Conservation (phyloP, 2,888 invertebrate species). For the Chloromyia formosa region DNA sequence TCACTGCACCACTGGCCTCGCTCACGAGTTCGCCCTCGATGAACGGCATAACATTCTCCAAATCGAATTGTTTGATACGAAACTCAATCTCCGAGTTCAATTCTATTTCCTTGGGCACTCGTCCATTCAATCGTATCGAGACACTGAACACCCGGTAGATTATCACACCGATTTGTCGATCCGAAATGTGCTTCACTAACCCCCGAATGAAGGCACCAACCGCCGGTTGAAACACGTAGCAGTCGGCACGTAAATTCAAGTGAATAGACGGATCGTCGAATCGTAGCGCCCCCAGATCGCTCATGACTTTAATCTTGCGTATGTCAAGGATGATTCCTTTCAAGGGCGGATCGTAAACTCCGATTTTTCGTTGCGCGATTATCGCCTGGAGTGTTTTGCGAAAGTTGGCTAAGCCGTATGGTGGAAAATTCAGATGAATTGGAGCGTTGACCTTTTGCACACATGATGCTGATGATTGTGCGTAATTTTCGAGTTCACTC, state of each 20-base stretch:
- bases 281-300: slow-evolving; percentile 64
- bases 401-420: slow-evolving; percentile 66
- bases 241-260: slow-evolving; percentile 70
- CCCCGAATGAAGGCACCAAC: slow-evolving; percentile 68
- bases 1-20: background rate
- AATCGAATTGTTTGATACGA: slow-evolving; percentile 59
- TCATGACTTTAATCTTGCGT: slow-evolving; percentile 68
- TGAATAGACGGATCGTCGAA: slow-evolving; percentile 69
- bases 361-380: slow-evolving; percentile 63
- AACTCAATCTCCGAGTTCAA: slow-evolving; percentile 63
- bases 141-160: slow-evolving; percentile 74
- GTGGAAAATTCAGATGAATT: slow-evolving; percentile 67
- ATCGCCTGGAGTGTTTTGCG: slow-evolving; percentile 65
- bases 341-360: slow-evolving; percentile 66
- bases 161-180: slow-evolving; percentile 70
- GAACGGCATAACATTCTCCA: slow-evolving; percentile 59
- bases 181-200: slow-evolving; percentile 67
- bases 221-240: slow-evolving; percentile 71
- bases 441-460: slow-evolving; percentile 64
- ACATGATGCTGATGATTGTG: slow-evolving; percentile 65
- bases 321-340: slow-evolving; percentile 71
- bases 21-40: slow-evolving; percentile 60
- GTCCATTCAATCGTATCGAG: slow-evolving; percentile 65
- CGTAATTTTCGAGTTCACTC: slow-evolving; percentile 65
- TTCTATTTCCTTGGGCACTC: slow-evolving; percentile 62